Evolutionary conservation across 2,888 invertebrate genomes (phyloP).

Genomic region (Orthosia cruda): DNA sequence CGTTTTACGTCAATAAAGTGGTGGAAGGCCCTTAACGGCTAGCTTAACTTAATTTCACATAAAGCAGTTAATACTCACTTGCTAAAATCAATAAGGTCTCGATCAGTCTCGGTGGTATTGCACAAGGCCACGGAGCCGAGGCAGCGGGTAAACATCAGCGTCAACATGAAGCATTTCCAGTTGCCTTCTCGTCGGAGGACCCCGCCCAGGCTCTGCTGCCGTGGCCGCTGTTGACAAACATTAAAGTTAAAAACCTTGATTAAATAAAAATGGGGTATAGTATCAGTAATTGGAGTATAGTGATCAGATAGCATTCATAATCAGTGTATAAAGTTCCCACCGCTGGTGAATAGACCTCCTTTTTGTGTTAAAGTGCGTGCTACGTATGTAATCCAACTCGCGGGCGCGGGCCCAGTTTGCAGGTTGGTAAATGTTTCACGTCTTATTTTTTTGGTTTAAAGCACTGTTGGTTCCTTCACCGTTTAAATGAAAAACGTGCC

Average conservation of each 20-base stretch:
- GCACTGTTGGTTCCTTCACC: too few relatives aligned
- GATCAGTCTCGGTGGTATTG: conserved; percentile 94
- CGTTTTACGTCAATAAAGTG: too few relatives aligned
- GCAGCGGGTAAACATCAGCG: conserved; percentile 94
- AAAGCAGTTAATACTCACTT: conserved; percentile 81
- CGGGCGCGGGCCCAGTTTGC: too few relatives aligned
- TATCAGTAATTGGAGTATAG: too few relatives aligned
- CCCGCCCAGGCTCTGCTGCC: conserved; percentile 93
- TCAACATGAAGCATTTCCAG: conserved; percentile 96
- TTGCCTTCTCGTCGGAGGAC: conserved; percentile 94
- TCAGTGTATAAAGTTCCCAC: background rate
- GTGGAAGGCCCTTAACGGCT: too few relatives aligned
- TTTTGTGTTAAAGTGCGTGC: too few relatives aligned
- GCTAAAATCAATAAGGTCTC: conserved; percentile 93
- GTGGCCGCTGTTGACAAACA: conserved; percentile 89
- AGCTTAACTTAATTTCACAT: background rate
- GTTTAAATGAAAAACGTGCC: too few relatives aligned
- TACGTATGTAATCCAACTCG: too few relatives aligned
- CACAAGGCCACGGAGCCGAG: conserved; percentile 95
- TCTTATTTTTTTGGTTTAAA: too few relatives aligned
- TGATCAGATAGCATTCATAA: too few relatives aligned
- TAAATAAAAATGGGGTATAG: background rate
- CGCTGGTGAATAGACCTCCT: background rate
- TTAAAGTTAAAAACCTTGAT: background rate
- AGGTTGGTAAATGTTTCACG: too few relatives aligned